Evolutionary conservation across 1,140 invertebrate genomes (phyloP).

Genomic region (Scylla paramamosain): DNA sequence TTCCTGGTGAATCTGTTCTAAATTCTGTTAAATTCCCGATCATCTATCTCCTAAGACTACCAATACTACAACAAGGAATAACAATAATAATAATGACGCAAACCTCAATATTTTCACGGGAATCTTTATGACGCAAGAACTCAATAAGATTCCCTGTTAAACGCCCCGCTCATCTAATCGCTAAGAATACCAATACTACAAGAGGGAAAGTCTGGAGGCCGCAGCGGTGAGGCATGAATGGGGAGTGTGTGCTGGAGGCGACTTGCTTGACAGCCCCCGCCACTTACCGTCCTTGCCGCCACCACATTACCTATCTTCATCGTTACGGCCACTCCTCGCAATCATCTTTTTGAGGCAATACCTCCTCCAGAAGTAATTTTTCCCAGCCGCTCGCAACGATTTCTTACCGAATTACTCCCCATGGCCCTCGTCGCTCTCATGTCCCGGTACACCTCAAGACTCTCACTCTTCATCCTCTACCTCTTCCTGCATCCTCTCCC

Average conservation of each 20-base stretch:
- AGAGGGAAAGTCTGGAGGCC: neutral
- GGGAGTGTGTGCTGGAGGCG: neutral
- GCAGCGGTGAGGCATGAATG: neutral
- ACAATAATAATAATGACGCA: too few relatives aligned
- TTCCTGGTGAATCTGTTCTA: too few relatives aligned
- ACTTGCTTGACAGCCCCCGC: constrained; percentile 1
- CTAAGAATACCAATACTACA: neutral
- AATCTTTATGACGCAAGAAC: too few relatives aligned
- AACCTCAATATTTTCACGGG: too few relatives aligned
- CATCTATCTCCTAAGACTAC: too few relatives aligned
- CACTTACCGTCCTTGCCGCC: neutral
- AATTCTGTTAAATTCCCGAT: too few relatives aligned
- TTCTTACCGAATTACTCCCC: neutral
- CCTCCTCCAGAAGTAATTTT: neutral
- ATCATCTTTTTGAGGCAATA: neutral
- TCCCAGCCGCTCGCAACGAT: neutral
- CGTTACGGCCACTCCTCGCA: neutral
- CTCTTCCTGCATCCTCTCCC: neutral
- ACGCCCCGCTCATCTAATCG: too few relatives aligned
- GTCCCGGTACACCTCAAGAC: neutral
- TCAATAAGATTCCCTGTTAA: too few relatives aligned
- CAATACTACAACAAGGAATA: too few relatives aligned
- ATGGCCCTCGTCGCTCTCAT: neutral
- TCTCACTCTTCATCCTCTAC: neutral
- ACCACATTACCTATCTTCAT: neutral